Evolutionary conservation across 2,113 vertebrate species (phyloP).

Genomic region (Climacteris rufus): DNA sequence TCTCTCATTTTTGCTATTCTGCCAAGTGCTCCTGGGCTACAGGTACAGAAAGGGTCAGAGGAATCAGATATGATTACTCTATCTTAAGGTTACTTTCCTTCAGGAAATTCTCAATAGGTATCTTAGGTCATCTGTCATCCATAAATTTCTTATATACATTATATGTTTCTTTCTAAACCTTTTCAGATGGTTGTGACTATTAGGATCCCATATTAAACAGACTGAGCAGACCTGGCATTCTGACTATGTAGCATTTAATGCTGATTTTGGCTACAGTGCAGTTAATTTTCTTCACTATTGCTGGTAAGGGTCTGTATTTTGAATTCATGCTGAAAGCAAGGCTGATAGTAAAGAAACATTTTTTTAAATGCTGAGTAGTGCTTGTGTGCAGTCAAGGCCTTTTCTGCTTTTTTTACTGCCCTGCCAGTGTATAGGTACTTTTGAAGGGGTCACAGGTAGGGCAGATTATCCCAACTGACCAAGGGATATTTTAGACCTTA

Average conservation of each 20-base stretch:
- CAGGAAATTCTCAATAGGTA: neutral
- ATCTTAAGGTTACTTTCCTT: neutral
- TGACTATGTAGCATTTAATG: neutral
- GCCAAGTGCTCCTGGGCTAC: neutral
- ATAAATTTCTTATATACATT: neutral
- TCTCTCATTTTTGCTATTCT: neutral
- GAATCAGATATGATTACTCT: neutral
- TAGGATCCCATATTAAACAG: neutral
- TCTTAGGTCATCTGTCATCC: neutral
- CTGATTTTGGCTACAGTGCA: neutral
- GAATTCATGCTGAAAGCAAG: neutral
- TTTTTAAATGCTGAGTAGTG: neutral
- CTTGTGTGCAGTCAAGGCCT: neutral
- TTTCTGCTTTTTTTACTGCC: neutral
- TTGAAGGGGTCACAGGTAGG: neutral
- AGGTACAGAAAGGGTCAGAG: neutral
- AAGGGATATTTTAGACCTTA: neutral
- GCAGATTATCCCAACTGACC: neutral
- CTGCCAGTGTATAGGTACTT: neutral
- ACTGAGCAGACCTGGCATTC: neutral
- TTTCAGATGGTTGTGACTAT: neutral
- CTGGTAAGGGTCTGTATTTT: neutral
- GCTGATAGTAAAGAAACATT: neutral
- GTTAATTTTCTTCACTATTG: neutral
- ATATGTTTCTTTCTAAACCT: neutral